These are phyloP conservation scores for Daubentonia madagascariensis DNA, from an alignment of 2,113 vertebrate species.

Conservation along the genomic window DNA sequence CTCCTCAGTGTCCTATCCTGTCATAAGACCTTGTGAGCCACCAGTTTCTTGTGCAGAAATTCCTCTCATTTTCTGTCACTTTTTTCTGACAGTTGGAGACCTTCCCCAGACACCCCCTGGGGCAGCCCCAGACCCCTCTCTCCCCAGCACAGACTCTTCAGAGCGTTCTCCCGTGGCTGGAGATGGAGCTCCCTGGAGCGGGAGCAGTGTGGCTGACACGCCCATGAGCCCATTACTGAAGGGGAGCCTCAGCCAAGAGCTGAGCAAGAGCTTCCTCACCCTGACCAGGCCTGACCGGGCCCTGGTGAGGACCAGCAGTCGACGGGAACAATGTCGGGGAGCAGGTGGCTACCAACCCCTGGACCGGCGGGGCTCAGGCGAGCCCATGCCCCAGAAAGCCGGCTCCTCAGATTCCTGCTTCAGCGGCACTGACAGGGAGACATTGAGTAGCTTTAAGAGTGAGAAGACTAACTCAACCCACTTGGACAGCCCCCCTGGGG, in stretches of 20 bases:
- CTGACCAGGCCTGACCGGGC: conserved; percentile 79
- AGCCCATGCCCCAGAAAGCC: conserved; percentile 83
- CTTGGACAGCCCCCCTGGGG: conserved; percentile 90
- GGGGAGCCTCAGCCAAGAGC: conserved; percentile 91
- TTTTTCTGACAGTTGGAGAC: conserved; percentile 65
- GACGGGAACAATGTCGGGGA: conserved; percentile 65
- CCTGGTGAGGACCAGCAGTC: conserved; percentile 76
- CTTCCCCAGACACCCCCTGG: conserved; percentile 71
- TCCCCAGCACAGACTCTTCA: conserved; percentile 75
- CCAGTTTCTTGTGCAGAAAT: rapidly evolving
- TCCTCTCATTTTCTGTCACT: neutral
- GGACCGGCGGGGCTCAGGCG: conserved; percentile 80
- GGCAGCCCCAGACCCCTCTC: conserved; percentile 60
- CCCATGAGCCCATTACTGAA: conserved; percentile 91
- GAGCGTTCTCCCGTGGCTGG: conserved; percentile 68
- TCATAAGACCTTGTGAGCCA: rapidly evolving
- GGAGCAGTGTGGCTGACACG: conserved; percentile 85
- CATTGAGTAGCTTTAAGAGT: conserved; percentile 92
- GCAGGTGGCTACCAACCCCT: conserved; percentile 78
- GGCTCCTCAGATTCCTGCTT: conserved; percentile 94
- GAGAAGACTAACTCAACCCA: conserved; percentile 94
- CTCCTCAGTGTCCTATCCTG: neutral
- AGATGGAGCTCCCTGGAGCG: conserved; percentile 71
- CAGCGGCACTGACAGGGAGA: conserved; percentile 91
- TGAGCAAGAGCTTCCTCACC: conserved; percentile 90